Evolutionary conservation across 2,113 vertebrate genomes (phyloP).

Genomic region (Lutjanus erythropterus): DNA sequence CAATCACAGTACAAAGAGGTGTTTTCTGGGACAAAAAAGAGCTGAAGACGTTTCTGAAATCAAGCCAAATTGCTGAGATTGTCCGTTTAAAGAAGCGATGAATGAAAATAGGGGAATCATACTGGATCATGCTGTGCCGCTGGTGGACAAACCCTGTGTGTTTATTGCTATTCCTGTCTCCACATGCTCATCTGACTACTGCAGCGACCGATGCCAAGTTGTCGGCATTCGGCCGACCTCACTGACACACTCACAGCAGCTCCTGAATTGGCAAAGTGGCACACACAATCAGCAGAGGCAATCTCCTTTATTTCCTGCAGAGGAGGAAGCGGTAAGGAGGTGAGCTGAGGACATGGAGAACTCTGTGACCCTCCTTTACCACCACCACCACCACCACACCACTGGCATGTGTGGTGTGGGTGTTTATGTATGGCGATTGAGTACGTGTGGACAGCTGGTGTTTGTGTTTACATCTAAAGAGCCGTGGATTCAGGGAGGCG

Average conservation of each 20-base stretch:
- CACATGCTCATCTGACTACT: slow-evolving; percentile 22
- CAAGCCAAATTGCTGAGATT: background rate
- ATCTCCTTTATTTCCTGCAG: slow-evolving; percentile 50
- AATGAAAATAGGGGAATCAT: too few species aligned
- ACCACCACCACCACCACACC: slow-evolving; percentile 29
- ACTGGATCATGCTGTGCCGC: background rate
- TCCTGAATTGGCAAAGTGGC: slow-evolving; percentile 38
- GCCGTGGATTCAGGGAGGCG: slow-evolving; percentile 24
- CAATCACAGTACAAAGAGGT: background rate
- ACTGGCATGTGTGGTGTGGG: slow-evolving; percentile 49
- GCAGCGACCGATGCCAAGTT: slow-evolving; percentile 38
- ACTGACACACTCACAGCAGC: slow-evolving; percentile 29
- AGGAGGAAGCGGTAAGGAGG: slow-evolving; percentile 33
- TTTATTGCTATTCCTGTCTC: slow-evolving; percentile 39
- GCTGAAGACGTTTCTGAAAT: background rate
- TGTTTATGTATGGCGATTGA: slow-evolving; percentile 20
- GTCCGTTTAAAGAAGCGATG: background rate
- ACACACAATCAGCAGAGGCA: slow-evolving; percentile 32
- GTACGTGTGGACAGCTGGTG: slow-evolving; percentile 61
- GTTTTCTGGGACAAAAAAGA: background rate
- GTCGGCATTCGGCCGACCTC: slow-evolving; percentile 54
- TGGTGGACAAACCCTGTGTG: background rate
- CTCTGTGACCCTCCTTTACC: slow-evolving; percentile 58
- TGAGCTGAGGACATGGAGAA: slow-evolving; percentile 67
- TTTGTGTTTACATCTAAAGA: slow-evolving; percentile 69